phyloP scores from a whole-genome alignment of 35 echinoderm and acorn worm species.

The Anneissia japonica region DNA sequence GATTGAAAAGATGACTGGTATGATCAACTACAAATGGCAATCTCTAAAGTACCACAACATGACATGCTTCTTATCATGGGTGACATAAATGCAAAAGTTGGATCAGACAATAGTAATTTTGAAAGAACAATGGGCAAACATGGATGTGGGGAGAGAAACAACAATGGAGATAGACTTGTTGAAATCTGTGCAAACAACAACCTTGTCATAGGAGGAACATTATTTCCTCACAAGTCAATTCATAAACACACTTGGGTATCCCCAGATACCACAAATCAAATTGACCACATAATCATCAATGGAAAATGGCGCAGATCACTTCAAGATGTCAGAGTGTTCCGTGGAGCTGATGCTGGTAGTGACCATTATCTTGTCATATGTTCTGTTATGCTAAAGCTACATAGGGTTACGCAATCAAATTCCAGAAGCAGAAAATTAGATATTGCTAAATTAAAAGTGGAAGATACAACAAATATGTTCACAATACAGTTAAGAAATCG shows the following conservation, averaged over 20 bases:
- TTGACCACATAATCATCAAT: no score
- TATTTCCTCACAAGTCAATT: conserved; percentile 20
- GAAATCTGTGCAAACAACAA: conserved; percentile 8
- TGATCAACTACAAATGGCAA: no score
- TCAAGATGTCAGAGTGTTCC: no score
- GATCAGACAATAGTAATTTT: background rate
- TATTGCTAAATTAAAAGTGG: no score
- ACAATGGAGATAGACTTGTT: conserved; percentile 18
- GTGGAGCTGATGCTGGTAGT: no score
- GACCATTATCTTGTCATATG: background rate
- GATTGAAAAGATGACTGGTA: no score
- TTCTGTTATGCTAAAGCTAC: background rate
- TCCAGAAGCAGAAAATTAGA: no score
- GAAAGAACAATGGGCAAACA: conserved; percentile 4
- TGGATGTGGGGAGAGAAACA: conserved; percentile 7
- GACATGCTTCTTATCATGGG: conserved; percentile 7
- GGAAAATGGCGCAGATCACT: no score
- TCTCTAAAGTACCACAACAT: background rate
- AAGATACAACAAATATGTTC: no score
- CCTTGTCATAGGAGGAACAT: background rate
- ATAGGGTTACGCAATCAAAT: no score
- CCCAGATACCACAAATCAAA: background rate
- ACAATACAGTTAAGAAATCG: no score
- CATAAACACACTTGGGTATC: conserved; percentile 21
- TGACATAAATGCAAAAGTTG: conserved; percentile 32